Conservation (phyloP, 2,113 vertebrate species). For the Taurulus bubalis region DNA sequence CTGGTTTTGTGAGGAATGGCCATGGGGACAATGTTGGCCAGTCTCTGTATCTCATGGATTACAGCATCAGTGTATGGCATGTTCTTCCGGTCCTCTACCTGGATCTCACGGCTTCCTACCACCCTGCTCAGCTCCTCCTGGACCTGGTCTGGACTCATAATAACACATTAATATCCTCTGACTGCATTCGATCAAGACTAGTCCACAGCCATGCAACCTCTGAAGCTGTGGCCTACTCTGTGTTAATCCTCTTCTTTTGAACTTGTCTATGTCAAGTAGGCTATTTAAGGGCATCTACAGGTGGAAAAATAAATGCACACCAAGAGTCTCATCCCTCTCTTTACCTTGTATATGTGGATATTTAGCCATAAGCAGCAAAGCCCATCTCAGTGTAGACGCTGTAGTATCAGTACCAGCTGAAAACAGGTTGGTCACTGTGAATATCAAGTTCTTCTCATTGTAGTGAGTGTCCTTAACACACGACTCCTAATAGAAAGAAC, state of each 20-base stretch:
- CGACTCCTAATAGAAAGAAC: constrained; percentile 45
- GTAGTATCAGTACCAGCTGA: constrained; percentile 79
- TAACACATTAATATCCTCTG: not conserved
- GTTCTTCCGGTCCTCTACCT: constrained; percentile 70
- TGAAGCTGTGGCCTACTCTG: not conserved
- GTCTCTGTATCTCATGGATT: constrained; percentile 80
- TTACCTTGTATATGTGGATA: constrained; percentile 84
- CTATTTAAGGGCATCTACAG: not conserved
- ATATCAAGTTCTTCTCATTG: constrained; percentile 63
- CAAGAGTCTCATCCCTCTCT: not conserved
- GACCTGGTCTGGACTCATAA: constrained; percentile 64
- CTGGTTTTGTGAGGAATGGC: constrained; percentile 62
- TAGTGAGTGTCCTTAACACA: constrained; percentile 48
- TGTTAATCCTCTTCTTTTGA: not conserved
- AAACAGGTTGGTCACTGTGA: constrained; percentile 70
- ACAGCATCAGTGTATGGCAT: constrained; percentile 79
- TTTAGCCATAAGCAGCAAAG: constrained; percentile 80
- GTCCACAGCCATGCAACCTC: not conserved
- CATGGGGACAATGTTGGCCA: constrained; percentile 71
- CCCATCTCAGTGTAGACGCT: constrained; percentile 71
- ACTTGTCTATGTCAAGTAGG: not conserved
- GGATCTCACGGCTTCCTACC: constrained; percentile 66
- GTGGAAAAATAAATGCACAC: not conserved
- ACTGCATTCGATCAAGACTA: not conserved
- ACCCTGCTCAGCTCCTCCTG: constrained; percentile 77